Percentiles rank a stretch among this genome's conserved stretches.
phyloP scores from a whole-genome alignment of 2,888 invertebrate species.

The Steromphala cineraria region DNA sequence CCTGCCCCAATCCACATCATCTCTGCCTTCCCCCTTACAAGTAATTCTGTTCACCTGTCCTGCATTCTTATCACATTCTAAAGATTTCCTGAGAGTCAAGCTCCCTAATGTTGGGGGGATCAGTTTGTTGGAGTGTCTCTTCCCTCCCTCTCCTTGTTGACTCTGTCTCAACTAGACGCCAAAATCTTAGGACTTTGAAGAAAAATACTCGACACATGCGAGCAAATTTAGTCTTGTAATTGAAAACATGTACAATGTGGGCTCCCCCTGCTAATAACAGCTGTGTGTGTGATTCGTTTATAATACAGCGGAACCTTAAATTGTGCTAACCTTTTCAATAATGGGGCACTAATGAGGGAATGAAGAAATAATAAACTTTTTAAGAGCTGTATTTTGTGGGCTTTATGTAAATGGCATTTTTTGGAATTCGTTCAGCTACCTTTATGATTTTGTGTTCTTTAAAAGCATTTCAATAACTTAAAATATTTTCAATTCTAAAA shows the following conservation, averaged over 20 bases:
- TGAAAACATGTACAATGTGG: conserved; percentile 18
- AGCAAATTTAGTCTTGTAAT: conserved; percentile 16
- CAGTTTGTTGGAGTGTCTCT: neutral
- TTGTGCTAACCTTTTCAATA: too few relatives aligned
- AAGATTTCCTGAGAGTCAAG: conserved; percentile 7
- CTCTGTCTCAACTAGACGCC: neutral
- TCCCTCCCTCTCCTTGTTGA: neutral
- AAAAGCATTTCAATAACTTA: too few relatives aligned
- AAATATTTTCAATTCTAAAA: too few relatives aligned
- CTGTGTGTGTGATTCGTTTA: neutral
- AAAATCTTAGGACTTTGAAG: neutral
- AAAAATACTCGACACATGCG: conserved; percentile 16
- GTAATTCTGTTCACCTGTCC: conserved; percentile 20
- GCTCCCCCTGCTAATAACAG: neutral
- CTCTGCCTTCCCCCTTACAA: neutral
- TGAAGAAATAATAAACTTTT: too few relatives aligned
- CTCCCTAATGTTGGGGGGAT: neutral
- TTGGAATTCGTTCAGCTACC: too few relatives aligned
- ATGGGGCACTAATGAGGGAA: too few relatives aligned
- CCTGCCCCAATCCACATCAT: neutral
- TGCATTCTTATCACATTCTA: conserved; percentile 4
- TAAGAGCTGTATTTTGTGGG: too few relatives aligned
- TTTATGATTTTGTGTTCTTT: too few relatives aligned
- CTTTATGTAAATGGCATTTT: too few relatives aligned
- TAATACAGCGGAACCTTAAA: too few relatives aligned